Evolutionary conservation across 2,113 vertebrate genomes (phyloP).

Genomic region (Megaceryle torquata): DNA sequence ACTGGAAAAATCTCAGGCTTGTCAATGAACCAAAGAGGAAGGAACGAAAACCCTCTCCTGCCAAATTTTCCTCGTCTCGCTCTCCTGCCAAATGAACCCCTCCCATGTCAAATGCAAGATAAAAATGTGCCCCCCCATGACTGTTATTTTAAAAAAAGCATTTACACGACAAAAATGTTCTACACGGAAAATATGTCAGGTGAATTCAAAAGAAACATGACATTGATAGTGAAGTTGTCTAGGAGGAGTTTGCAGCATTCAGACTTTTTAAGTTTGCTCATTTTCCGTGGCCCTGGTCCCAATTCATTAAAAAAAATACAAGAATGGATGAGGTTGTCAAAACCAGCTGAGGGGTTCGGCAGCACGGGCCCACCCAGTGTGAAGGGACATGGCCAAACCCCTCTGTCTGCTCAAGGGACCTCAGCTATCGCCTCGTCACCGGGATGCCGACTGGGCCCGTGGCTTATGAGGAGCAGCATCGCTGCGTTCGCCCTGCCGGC

Average conservation of each 20-base stretch:
- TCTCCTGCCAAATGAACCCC: constrained; percentile 25
- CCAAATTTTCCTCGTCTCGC: neutral
- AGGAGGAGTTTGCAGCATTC: constrained; percentile 63
- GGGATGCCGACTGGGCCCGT: neutral
- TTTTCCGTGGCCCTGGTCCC: constrained; percentile 48
- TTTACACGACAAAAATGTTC: constrained; percentile 48
- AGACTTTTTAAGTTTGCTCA: neutral
- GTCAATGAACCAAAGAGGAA: constrained; percentile 21
- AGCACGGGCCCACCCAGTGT: neutral
- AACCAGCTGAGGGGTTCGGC: neutral
- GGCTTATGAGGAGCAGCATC: neutral
- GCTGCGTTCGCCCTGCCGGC: neutral
- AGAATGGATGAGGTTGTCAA: constrained; percentile 11
- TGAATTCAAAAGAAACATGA: constrained; percentile 73
- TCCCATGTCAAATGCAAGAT: constrained; percentile 32
- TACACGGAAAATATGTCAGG: constrained; percentile 51
- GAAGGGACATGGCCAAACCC: neutral
- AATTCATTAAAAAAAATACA: constrained; percentile 58
- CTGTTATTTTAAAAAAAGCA: neutral
- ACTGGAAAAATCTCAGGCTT: neutral
- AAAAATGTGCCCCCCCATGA: constrained; percentile 10
- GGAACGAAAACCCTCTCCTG: neutral
- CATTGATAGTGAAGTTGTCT: constrained; percentile 78
- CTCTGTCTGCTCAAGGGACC: neutral
- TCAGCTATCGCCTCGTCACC: neutral